Base-by-base conservation (phyloP, 2,797 vertebrate species). In the Ataeniobius toweri region DNA sequence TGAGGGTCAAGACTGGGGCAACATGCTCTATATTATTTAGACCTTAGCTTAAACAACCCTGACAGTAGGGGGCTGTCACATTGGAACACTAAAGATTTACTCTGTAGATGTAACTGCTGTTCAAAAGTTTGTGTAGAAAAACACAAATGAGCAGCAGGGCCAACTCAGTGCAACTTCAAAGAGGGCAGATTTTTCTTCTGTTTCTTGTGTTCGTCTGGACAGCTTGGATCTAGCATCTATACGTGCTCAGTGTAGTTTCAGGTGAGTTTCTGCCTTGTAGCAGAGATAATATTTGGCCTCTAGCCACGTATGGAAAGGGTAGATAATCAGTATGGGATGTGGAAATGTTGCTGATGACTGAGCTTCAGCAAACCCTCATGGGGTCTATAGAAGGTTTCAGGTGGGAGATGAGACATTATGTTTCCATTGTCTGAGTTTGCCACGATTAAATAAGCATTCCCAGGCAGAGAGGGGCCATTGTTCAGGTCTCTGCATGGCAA, bases 361-460 rank as follows among this genome's bases (percentile, higher is more conserved):
- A 56, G 68, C 83, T 75, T 12, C 48, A 72, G 83, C 48, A 28
- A 75, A 79, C 75, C 67, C 83, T 5, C 67, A 80, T 20, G 72
- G 61, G 87, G 85, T 90, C 87, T 72, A 86, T 83, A 67, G 90
- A 88, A 79, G 84, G 80, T 82, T 83, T 87, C 85, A 80, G 78
- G 85, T 75, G 83, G 75, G 68, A 87, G 86, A 86, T 83, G 65
- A 91, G 86, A 93, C 82, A 78, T 74, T 85, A 89, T 59, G 83
- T 86, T 91, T 86, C 87, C 77, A 86, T 83, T 82, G 88, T 89
- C 79, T 80, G 88, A 87, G 88, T 86, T 85, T 73, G 86, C 81
- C 86, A 83, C 87, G 82, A 87, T 91, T 90, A 92, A 95, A 92
- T 85, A 92, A 91, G 89, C 89, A 93, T 93, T 93, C 89, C 87